These are phyloP conservation scores for Tenthredo mesomela DNA, from an alignment of 2,888 invertebrate species.

Conservation along the genomic window DNA sequence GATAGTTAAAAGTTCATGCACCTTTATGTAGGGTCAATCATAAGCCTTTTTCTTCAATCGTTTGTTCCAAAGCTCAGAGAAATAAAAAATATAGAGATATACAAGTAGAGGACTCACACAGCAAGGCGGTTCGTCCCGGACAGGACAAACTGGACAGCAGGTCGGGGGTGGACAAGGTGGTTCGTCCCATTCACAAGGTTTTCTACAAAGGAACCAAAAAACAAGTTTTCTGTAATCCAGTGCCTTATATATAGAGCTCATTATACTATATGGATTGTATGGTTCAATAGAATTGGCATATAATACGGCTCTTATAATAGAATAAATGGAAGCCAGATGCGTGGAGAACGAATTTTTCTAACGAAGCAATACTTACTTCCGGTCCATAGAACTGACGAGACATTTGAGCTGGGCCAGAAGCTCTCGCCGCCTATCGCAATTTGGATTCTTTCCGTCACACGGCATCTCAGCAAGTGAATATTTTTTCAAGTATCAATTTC, in stretches of 20 bases:
- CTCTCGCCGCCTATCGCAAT: constrained; percentile 71
- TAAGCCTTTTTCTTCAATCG: neutral
- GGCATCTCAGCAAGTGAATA: constrained; percentile 65
- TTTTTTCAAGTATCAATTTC: constrained; percentile 17
- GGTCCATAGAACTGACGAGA: constrained; percentile 73
- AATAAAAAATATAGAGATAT: neutral
- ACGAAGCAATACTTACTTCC: constrained; percentile 64
- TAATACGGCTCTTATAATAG: neutral
- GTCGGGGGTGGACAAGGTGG: constrained; percentile 65
- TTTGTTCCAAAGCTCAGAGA: neutral
- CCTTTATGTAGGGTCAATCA: neutral
- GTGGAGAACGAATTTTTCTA: constrained; percentile 22
- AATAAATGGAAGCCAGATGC: constrained; percentile 4
- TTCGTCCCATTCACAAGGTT: constrained; percentile 75
- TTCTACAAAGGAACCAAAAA: constrained; percentile 60
- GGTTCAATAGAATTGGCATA: neutral
- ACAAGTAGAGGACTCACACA: constrained; percentile 62
- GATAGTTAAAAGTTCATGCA: neutral
- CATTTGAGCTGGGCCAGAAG: constrained; percentile 73
- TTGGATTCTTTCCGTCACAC: constrained; percentile 73
- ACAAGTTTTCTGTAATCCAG: neutral
- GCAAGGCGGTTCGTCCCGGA: constrained; percentile 58
- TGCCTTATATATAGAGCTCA: neutral
- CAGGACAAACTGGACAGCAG: constrained; percentile 61
- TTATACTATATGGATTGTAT: neutral